These are phyloP conservation scores for Forpus xanthops DNA, from an alignment of 2,797 vertebrate genomes.

Conservation along the genomic window DNA sequence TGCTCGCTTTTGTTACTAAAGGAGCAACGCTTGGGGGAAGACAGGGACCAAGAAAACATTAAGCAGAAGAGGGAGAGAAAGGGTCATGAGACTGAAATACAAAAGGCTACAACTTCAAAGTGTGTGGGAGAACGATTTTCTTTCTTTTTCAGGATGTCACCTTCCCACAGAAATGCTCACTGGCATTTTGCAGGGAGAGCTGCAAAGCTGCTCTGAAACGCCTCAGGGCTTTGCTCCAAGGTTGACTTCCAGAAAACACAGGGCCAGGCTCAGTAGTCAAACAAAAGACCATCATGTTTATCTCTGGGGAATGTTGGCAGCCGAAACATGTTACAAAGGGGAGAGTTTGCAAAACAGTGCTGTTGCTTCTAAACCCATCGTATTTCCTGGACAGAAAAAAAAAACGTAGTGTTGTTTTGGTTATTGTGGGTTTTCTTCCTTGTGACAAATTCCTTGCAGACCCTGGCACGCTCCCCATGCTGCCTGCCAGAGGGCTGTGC, in stretches of 20 bases:
- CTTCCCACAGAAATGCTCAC: background rate
- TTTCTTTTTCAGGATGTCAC: background rate
- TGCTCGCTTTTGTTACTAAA: background rate
- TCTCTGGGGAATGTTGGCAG: background rate
- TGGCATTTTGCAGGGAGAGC: background rate
- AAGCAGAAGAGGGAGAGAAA: background rate
- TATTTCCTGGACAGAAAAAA: constrained; percentile 24
- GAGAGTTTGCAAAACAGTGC: constrained; percentile 12
- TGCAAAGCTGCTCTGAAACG: background rate
- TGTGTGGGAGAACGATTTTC: background rate
- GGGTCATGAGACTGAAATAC: background rate
- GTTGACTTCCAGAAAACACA: constrained; percentile 8
- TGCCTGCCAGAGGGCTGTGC: background rate
- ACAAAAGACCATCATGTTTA: background rate
- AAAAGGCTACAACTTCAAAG: background rate
- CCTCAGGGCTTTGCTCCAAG: background rate
- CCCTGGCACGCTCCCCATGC: background rate
- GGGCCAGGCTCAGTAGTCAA: background rate
- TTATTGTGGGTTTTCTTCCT: background rate
- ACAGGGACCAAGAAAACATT: background rate
- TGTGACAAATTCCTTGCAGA: constrained; percentile 6
- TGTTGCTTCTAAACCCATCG: background rate
- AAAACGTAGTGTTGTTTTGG: background rate
- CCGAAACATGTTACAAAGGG: background rate
- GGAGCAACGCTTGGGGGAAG: background rate